Evolutionary conservation across 2,113 vertebrate species (phyloP).

Genomic region (Lycocorax pyrrhopterus): DNA sequence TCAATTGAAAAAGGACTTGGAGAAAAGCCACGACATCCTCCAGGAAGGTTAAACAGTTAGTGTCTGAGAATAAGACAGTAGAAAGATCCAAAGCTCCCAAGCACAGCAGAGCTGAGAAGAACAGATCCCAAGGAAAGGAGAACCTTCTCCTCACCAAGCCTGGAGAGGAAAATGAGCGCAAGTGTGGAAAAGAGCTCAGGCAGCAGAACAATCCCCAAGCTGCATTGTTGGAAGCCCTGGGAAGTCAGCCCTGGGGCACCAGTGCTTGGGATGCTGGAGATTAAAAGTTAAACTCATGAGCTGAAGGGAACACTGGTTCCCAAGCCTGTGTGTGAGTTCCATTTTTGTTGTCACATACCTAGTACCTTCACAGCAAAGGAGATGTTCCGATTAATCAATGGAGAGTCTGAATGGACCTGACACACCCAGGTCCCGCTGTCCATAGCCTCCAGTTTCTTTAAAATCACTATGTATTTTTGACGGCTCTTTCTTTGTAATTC

Average conservation of each 20-base stretch:
- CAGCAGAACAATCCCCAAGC: neutral
- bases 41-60: neutral
- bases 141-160: neutral
- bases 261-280: neutral
- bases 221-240: neutral
- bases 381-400: neutral
- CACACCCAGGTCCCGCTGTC: constrained; percentile 63
- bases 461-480: neutral
- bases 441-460: neutral
- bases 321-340: neutral
- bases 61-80: neutral
- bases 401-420: neutral
- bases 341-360: constrained; percentile 54
- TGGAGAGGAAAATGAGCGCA: neutral
- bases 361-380: constrained; percentile 44
- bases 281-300: neutral
- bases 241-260: neutral
- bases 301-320: neutral
- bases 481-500: accelerated
- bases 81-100: neutral
- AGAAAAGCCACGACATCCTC: neutral
- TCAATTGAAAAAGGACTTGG: neutral
- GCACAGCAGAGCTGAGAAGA: neutral
- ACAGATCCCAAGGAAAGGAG: neutral
- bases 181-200: neutral